Base-by-base conservation (phyloP, 92 coral and sea anemone species). In the Palythoa heliodiscus region DNA sequence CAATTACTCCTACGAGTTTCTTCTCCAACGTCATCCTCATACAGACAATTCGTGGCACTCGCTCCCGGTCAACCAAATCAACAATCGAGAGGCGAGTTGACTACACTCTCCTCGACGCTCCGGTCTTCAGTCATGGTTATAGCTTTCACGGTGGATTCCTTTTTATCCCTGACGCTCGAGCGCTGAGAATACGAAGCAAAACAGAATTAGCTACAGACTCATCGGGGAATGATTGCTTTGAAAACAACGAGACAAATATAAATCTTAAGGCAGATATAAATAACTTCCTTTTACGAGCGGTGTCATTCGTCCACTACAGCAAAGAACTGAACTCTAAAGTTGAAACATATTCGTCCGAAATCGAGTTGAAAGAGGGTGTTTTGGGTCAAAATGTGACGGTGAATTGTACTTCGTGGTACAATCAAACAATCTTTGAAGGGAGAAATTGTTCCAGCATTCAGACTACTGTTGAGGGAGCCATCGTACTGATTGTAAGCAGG, bases 91-190 rank as follows among this genome's bases (percentile, higher is more conserved):
- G 13, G 7, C 39, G 74, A 66, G 66, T 53, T 67, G 48, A 68
- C 15, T 67, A 43, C 22, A 54, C 47, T 68, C 58, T 80, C 37
- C 3, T 6, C 11, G 58, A 3, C 17, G 75, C 84, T 37, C 84
- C 84, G 14, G 84, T 80, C 12, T 80, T 64, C 15, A 64, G 64
- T 66, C 17, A 80, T n/a, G 74, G 84, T 3, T 80, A 47, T 39
- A 80, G 84, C 10, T 43, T 80, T 40, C 84, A 80, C 15, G 84
- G 84, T 15, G 73, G 75, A 20, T 80, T 80, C 14, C 73, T 80
- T 23, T 60, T 64, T 23, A 80, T 80, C 19, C 74, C 84, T 11
- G 73, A 80, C 1, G 73, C 58, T 24, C 73, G 64, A 64, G 84
- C 84, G 60, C 40, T 80, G 47, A 40, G 84, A 48, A 80, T 80